phyloP scores from a whole-genome alignment of 2,888 invertebrate species.

The Emmelina monodactyla region DNA sequence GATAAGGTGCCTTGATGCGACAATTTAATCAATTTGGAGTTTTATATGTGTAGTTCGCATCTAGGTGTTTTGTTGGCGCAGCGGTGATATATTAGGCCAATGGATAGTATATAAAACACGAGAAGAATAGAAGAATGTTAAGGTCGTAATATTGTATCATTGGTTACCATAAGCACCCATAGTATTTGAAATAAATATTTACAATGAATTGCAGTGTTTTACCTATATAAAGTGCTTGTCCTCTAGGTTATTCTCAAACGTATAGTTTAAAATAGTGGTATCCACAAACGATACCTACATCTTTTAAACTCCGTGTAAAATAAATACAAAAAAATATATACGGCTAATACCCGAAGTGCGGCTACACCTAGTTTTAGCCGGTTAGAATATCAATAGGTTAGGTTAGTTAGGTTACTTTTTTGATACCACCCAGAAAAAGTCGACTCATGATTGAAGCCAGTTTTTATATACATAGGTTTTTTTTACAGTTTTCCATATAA shows the following conservation, averaged over 20 bases:
- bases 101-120: conserved; percentile 33
- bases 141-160: conserved; percentile 55
- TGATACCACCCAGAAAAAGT: too few relatives aligned
- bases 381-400: too few relatives aligned
- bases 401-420: too few relatives aligned
- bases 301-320: too few relatives aligned
- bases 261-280: too few relatives aligned
- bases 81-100: conserved; percentile 53
- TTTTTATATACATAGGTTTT: too few relatives aligned
- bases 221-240: neutral
- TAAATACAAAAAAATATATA: too few relatives aligned
- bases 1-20: conserved; percentile 36
- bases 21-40: conserved; percentile 24
- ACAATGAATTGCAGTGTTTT: conserved; percentile 35
- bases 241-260: neutral
- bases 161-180: conserved; percentile 64
- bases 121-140: conserved; percentile 32
- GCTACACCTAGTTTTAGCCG: too few relatives aligned
- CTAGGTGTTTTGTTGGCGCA: conserved; percentile 27
- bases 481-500: too few relatives aligned
- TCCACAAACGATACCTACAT: too few relatives aligned
- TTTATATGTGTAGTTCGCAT: conserved; percentile 7
- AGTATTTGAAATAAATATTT: conserved; percentile 67
- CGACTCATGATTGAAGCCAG: too few relatives aligned
- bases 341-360: too few relatives aligned